These are phyloP conservation scores for Drosophila repleta DNA, from an alignment of 1,140 invertebrate species.

Conservation along the genomic window DNA sequence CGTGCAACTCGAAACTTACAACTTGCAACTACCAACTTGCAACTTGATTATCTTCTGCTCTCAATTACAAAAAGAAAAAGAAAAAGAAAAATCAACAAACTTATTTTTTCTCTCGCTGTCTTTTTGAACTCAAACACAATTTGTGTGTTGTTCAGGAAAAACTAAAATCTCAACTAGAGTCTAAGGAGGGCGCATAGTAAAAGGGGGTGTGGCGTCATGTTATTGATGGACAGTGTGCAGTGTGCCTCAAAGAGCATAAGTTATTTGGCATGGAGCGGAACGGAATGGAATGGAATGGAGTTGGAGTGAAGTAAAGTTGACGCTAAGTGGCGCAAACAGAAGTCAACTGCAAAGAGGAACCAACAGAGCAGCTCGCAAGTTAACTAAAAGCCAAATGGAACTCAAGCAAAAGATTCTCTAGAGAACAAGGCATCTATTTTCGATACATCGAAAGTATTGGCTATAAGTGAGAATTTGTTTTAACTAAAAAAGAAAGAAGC, in stretches of 20 bases:
- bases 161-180: conserved; percentile 1
- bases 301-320: conserved; percentile 16
- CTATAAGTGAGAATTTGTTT: no score
- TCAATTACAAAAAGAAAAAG: conserved; percentile 28
- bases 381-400: conserved; percentile 7
- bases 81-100: conserved; percentile 15
- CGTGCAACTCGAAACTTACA: conserved; percentile 6
- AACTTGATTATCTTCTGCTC: conserved; percentile 50
- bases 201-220: background rate
- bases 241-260: conserved; percentile 33
- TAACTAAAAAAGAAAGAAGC: no score
- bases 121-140: conserved; percentile 32
- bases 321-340: conserved; percentile 30
- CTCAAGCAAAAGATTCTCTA: background rate
- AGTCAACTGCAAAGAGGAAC: conserved; percentile 23
- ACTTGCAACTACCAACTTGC: conserved; percentile 12
- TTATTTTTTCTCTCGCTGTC: conserved; percentile 5
- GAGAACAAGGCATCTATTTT: background rate
- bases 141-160: conserved; percentile 17
- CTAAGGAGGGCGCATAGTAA: background rate
- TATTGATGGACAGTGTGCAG: conserved; percentile 22
- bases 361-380: conserved; percentile 5
- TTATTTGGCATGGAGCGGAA: conserved; percentile 17
- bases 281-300: conserved; percentile 3
- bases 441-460: background rate